Evolutionary conservation across 2,797 vertebrate species (phyloP).

Genomic region (Pseudomugil gertrudae): DNA sequence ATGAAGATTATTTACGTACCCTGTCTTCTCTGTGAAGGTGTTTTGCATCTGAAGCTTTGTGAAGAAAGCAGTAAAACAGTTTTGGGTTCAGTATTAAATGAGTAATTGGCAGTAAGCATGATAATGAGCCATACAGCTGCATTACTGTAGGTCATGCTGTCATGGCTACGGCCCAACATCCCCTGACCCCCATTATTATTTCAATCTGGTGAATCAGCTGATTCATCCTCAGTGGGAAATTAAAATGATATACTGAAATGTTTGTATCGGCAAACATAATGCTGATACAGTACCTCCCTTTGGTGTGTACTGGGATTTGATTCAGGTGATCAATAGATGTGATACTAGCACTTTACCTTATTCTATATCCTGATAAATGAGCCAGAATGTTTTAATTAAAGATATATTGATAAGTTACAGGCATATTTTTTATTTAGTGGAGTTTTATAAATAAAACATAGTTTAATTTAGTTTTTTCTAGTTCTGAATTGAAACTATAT

Average conservation of each 20-base stretch:
- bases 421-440: neutral
- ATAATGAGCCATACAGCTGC: neutral
- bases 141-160: conserved; percentile 11
- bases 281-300: neutral
- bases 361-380: no score
- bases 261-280: neutral
- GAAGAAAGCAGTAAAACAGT: neutral
- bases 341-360: neutral
- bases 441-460: neutral
- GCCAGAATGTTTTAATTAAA: neutral
- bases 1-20: neutral
- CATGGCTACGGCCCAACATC: neutral
- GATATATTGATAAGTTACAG: neutral
- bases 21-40: neutral
- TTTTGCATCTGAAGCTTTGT: neutral
- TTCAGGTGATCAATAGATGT: neutral
- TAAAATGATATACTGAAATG: neutral
- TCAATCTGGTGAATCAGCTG: neutral
- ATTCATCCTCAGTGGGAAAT: neutral
- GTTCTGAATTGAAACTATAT: neutral
- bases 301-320: neutral
- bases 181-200: neutral
- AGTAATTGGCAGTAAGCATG: neutral
- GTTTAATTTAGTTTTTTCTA: neutral
- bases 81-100: neutral